phyloP scores from a whole-genome alignment of 2,888 invertebrate genomes.

The Drosophila neonasuta region DNA sequence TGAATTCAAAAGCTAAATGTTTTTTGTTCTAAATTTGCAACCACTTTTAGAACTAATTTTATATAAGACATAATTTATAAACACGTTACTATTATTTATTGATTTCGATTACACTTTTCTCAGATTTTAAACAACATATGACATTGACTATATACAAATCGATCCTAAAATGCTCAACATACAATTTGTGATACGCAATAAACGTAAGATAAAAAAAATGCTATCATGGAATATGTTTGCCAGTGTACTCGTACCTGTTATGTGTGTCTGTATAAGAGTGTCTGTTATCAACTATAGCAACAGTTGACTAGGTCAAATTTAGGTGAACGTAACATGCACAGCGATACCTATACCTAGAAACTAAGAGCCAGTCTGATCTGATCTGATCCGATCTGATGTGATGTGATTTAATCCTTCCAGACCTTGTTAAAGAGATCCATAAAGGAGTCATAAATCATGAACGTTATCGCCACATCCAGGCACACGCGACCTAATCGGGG shows the following conservation, averaged over 20 bases:
- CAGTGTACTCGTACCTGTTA: conserved; percentile 3
- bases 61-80: background rate
- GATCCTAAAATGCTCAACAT: conserved; percentile 30
- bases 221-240: conserved; percentile 45
- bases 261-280: conserved; percentile 3
- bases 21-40: background rate
- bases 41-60: too few relatives aligned
- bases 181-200: conserved; percentile 23
- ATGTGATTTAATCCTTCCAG: conserved; percentile 84
- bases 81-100: conserved; percentile 15
- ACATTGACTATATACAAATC: conserved; percentile 38
- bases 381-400: conserved; percentile 20
- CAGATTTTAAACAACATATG: conserved; percentile 10
- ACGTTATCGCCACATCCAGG: conserved; percentile 98
- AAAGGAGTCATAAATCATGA: conserved; percentile 99
- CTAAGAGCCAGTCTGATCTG: background rate
- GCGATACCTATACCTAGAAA: conserved; percentile 13
- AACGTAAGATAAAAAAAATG: conserved; percentile 38
- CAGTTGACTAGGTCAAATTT: conserved; percentile 57
- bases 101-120: conserved; percentile 8
- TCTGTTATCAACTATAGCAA: conserved; percentile 48
- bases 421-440: conserved; percentile 97
- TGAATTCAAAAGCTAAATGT: background rate
- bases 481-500: conserved; percentile 97
- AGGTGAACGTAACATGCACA: conserved; percentile 41